Evolutionary conservation across 2,797 vertebrate genomes (phyloP).

Genomic region (Iguana delicatissima): DNA sequence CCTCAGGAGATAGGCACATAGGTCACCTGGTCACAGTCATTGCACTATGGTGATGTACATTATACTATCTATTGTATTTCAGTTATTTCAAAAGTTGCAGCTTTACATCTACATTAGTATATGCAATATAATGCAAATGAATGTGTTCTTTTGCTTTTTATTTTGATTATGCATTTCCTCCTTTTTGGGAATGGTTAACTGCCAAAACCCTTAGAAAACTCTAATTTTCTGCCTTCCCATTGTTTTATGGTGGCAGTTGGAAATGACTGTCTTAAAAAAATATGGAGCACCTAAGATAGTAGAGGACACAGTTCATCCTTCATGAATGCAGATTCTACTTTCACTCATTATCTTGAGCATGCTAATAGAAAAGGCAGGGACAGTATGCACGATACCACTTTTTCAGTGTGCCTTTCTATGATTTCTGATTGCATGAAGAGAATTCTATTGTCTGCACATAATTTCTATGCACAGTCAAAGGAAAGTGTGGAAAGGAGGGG

Average conservation of each 20-base stretch:
- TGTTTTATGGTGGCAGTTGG: neutral
- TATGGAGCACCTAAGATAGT: neutral
- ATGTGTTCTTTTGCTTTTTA: neutral
- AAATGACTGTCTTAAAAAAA: neutral
- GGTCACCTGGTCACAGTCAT: too few relatives aligned
- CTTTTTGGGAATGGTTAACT: too few relatives aligned
- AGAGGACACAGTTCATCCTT: neutral
- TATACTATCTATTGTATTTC: neutral
- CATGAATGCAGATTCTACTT: too few relatives aligned
- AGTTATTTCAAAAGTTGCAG: neutral
- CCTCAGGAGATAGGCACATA: neutral
- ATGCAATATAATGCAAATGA: neutral
- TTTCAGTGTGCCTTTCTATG: neutral
- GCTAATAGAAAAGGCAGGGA: neutral
- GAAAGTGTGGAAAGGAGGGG: neutral
- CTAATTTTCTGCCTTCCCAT: neutral
- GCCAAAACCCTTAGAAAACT: neutral
- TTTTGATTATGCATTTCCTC: too few relatives aligned
- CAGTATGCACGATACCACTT: neutral
- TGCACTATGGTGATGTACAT: neutral
- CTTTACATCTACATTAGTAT: too few relatives aligned
- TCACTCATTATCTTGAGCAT: neutral
- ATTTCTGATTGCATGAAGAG: neutral
- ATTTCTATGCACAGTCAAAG: neutral
- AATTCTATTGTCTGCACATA: neutral